Evolutionary conservation across 1,140 invertebrate genomes (phyloP).

Genomic region (Camponotus pennsylvanicus): DNA sequence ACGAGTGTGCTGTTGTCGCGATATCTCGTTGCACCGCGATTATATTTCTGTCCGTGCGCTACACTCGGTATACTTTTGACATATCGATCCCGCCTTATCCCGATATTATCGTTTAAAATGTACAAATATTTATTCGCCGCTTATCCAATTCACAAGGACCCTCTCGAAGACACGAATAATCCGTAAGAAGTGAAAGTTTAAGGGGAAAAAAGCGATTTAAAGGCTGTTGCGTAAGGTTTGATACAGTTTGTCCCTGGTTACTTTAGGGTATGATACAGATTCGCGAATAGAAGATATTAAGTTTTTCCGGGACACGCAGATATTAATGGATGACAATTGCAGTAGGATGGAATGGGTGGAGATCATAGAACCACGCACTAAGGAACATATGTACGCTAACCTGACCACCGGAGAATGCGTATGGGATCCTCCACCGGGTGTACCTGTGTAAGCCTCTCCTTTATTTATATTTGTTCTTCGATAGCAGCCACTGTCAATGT

Average conservation of each 20-base stretch:
- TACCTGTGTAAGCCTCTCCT: slow-evolving; percentile 90
- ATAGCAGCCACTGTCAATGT: no score
- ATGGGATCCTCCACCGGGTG: slow-evolving; percentile 96
- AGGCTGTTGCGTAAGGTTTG: slow-evolving; percentile 6
- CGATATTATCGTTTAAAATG: slow-evolving; percentile 9
- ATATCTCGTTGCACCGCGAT: background rate
- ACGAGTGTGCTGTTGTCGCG: background rate
- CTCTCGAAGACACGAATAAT: background rate
- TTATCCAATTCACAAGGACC: background rate
- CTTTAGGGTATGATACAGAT: background rate
- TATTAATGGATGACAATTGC: slow-evolving; percentile 54
- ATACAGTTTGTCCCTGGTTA: slow-evolving; percentile 9
- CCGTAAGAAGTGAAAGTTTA: slow-evolving; percentile 44
- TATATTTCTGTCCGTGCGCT: background rate
- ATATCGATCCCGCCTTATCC: slow-evolving; percentile 45
- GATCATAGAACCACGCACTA: slow-evolving; percentile 98
- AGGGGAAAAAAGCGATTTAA: slow-evolving; percentile 21
- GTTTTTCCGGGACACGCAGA: background rate
- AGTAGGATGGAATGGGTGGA: slow-evolving; percentile 98
- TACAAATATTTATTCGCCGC: background rate
- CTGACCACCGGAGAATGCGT: slow-evolving; percentile 98
- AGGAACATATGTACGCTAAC: slow-evolving; percentile 99
- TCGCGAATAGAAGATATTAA: background rate
- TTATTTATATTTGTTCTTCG: background rate
- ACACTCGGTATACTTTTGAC: slow-evolving; percentile 17